Evolutionary conservation across 2,113 vertebrate species (phyloP).

Genomic region (Chaenogobius annularis): DNA sequence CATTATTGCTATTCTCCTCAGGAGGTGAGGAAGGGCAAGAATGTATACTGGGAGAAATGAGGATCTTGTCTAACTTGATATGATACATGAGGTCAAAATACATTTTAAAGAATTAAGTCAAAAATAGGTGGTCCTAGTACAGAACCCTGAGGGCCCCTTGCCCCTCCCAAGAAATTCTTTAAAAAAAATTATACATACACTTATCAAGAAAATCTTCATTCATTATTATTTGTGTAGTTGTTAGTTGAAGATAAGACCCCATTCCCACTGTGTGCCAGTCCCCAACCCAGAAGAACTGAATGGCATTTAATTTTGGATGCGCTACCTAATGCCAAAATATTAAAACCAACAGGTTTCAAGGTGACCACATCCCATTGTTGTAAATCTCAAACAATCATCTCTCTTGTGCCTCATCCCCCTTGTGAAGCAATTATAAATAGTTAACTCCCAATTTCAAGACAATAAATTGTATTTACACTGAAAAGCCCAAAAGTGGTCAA

Average conservation of each 20-base stretch:
- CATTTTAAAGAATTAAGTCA: background rate
- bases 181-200: too few species aligned
- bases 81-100: background rate
- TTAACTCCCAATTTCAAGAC: background rate
- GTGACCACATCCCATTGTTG: background rate
- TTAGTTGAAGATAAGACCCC: too few species aligned
- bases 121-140: background rate
- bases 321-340: too few species aligned
- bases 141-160: background rate
- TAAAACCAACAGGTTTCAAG: too few species aligned
- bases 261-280: too few species aligned
- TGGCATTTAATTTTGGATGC: too few species aligned
- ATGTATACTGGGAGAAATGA: background rate
- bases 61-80: background rate
- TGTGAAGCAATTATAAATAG: background rate
- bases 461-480: background rate
- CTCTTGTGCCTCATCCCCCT: background rate
- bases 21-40: background rate
- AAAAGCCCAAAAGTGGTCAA: constrained; percentile 7
- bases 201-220: too few species aligned
- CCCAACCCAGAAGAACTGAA: too few species aligned
- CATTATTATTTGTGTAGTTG: too few species aligned
- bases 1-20: too few species aligned
- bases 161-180: too few species aligned
- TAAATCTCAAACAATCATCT: background rate